phyloP scores from a whole-genome alignment of 2,797 vertebrate genomes.

The Hydrophis major region DNA sequence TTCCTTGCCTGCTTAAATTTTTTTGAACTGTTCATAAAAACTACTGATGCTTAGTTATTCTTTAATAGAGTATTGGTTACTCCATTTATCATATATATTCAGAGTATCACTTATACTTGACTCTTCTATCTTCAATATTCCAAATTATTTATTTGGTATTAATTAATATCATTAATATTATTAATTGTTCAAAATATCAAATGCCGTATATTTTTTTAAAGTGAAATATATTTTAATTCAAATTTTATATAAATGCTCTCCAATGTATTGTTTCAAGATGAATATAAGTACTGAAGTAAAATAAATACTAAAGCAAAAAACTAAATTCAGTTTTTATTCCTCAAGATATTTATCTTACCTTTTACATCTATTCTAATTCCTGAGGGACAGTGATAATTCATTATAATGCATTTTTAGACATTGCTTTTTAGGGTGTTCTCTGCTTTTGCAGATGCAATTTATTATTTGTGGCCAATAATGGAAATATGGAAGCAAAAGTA shows the following conservation, averaged over 20 bases:
- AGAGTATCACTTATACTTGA: neutral
- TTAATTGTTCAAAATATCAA: neutral
- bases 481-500: neutral
- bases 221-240: fast-evolving
- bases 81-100: neutral
- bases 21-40: neutral
- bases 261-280: neutral
- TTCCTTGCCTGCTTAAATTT: neutral
- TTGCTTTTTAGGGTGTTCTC: neutral
- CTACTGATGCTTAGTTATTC: neutral
- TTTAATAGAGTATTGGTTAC: neutral
- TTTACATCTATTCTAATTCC: slow-evolving; percentile 19
- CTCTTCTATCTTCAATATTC: neutral
- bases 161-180: neutral
- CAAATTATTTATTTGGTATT: neutral
- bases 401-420: slow-evolving; percentile 7
- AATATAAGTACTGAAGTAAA: neutral
- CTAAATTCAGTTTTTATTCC: neutral
- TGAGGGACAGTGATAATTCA: slow-evolving; percentile 1
- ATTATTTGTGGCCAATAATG: neutral
- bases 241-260: neutral
- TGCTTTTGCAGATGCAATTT: neutral
- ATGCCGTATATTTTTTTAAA: neutral
- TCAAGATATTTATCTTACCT: neutral
- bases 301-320: neutral